phyloP scores from a whole-genome alignment of 2,888 invertebrate genomes.

The Noctua pronuba region DNA sequence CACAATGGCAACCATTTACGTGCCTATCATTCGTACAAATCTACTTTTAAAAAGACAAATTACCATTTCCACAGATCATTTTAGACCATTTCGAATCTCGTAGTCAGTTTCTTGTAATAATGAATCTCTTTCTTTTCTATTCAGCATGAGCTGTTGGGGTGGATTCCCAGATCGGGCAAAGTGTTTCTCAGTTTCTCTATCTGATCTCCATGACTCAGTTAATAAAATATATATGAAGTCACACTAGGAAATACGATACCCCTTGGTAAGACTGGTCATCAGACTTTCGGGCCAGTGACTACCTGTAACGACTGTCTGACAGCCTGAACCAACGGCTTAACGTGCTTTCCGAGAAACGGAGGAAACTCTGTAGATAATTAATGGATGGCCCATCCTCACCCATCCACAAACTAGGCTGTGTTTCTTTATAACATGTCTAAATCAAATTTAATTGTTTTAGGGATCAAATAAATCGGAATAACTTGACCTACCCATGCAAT shows the following conservation, averaged over 20 bases:
- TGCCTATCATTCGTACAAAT: background rate
- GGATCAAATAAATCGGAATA: constrained; percentile 13
- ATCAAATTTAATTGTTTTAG: constrained; percentile 22
- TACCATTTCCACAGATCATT: no score
- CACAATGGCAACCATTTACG: background rate
- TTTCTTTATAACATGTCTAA: background rate
- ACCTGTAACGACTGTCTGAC: background rate
- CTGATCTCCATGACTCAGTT: background rate
- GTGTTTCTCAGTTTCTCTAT: background rate
- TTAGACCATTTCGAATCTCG: background rate
- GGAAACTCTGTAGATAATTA: background rate
- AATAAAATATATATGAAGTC: background rate
- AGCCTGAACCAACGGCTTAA: background rate
- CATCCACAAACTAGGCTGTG: background rate
- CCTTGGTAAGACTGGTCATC: background rate
- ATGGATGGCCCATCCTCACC: background rate
- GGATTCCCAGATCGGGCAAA: background rate
- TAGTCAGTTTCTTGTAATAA: background rate
- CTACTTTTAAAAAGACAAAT: background rate
- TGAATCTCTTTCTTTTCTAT: background rate
- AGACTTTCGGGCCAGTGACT: background rate
- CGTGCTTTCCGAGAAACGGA: background rate
- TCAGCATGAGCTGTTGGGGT: background rate
- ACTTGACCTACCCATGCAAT: constrained; percentile 23
- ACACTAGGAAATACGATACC: background rate